Evolutionary conservation across 2,113 vertebrate genomes (phyloP).

Genomic region (Aegotheles bennettii): DNA sequence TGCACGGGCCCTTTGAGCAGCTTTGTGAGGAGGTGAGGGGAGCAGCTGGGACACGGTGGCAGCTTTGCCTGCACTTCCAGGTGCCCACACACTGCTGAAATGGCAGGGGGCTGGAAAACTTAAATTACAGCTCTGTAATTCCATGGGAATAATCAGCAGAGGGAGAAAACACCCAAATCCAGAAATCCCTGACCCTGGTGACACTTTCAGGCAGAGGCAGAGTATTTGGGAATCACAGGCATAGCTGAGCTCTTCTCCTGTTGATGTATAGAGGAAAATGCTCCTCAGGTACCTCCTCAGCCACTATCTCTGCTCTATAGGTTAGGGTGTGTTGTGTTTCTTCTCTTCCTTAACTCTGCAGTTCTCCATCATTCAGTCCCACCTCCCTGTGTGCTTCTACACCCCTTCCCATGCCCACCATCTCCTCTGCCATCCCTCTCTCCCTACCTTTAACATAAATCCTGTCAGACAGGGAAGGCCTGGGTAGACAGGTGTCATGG

Average conservation of each 20-base stretch:
- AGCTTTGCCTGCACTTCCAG: rapidly evolving
- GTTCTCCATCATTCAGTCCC: neutral
- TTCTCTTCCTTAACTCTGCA: neutral
- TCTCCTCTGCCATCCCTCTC: neutral
- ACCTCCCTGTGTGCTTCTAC: neutral
- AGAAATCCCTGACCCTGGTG: neutral
- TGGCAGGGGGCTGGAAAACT: neutral
- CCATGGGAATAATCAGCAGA: neutral
- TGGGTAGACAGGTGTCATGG: rapidly evolving
- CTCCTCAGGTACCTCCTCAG: neutral
- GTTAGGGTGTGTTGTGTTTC: neutral
- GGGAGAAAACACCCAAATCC: too few species aligned
- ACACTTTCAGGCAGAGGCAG: neutral
- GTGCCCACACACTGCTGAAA: neutral
- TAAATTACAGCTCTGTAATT: neutral
- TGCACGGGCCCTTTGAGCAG: rapidly evolving
- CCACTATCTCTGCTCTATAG: rapidly evolving
- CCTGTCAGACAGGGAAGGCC: neutral
- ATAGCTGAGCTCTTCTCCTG: neutral
- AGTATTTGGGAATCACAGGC: rapidly evolving
- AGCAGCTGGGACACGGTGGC: neutral
- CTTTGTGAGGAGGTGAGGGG: neutral
- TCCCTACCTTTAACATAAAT: rapidly evolving
- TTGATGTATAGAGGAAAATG: neutral
- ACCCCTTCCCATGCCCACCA: rapidly evolving